phyloP scores from a whole-genome alignment of 1,140 invertebrate species.

The Megathymus violae region DNA sequence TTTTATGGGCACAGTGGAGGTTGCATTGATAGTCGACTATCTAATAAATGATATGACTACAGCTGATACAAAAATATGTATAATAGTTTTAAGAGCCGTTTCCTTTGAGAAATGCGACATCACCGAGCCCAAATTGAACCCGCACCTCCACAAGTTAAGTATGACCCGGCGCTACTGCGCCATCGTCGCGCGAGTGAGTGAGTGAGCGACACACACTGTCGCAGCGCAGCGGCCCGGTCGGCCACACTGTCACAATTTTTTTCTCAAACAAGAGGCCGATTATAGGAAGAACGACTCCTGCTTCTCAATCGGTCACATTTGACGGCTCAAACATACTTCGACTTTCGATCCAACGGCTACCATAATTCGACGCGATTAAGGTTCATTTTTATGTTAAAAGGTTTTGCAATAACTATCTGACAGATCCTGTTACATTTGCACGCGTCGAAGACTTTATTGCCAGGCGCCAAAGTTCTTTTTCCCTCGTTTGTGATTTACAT shows the following conservation, averaged over 20 bases:
- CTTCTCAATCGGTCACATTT: constrained; percentile 21
- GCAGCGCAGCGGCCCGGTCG: too few relatives aligned
- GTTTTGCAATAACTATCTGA: not conserved
- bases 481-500: constrained; percentile 9
- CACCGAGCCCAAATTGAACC: too few relatives aligned
- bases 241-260: constrained; percentile 12
- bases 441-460: constrained; percentile 13
- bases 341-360: not conserved
- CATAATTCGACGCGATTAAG: not conserved
- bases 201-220: too few relatives aligned
- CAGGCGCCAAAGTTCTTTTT: constrained; percentile 11
- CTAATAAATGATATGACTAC: too few relatives aligned
- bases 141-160: too few relatives aligned
- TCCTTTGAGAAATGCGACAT: too few relatives aligned
- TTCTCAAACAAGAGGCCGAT: constrained; percentile 17
- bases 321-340: constrained; percentile 3
- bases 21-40: too few relatives aligned
- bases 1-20: too few relatives aligned
- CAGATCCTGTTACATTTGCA: constrained; percentile 14
- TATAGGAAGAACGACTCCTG: constrained; percentile 18
- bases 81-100: too few relatives aligned
- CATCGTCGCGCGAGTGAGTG: too few relatives aligned
- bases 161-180: too few relatives aligned
- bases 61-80: too few relatives aligned
- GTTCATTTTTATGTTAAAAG: not conserved